Base-by-base conservation (phyloP, 2,797 vertebrate genomes). In the Acrossocheilus fasciatus region DNA sequence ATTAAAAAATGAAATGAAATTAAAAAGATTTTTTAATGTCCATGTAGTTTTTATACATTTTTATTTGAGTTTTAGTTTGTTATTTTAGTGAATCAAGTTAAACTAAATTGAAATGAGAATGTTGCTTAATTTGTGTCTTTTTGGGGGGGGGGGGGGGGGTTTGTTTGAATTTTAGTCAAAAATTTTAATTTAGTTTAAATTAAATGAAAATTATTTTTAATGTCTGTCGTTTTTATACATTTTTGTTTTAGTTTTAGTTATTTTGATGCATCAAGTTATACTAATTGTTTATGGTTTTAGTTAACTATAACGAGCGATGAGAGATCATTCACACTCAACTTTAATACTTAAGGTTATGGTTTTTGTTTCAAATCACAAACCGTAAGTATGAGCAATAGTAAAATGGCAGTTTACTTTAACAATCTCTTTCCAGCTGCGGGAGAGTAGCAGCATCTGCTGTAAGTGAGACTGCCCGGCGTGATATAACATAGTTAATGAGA, bases 391-490 rank as follows among this genome's bases (percentile, higher is more conserved):
- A 62, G 23, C 39, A 62, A 43, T 59, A 62, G 34, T 43, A 78
- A 78, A 59, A 78, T 15, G 6, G 4, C 41, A 43, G 76, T 62
- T 62, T 79, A 39, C 30, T 77, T 39, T 39, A 57, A 54, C 74
- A 39, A 36, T n/a, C 30, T 36, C 34, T 36, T 68, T 68, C 64
- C 64, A 68, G 30, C 64, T 68, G 30, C 8, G 15, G 20, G 50
- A 86, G 34, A 74, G 81, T 59, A 36, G 69, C 59, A 80, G 69
- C 81, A 86, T 84, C 76, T 83, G 84, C 57, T 88, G 50, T 75
- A 78, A 83, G 36, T 70, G 82, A 85, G 77, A 62, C 72, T 52
- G 77, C 26, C 18, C 77, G 30, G 57, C 43, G 41, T 75, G 72
- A 52, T 72, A 81, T 80, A 76, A 83, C 15, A 18, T 50, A 34